phyloP scores from a whole-genome alignment of 2,113 vertebrate genomes.

The Paralichthys olivaceus region DNA sequence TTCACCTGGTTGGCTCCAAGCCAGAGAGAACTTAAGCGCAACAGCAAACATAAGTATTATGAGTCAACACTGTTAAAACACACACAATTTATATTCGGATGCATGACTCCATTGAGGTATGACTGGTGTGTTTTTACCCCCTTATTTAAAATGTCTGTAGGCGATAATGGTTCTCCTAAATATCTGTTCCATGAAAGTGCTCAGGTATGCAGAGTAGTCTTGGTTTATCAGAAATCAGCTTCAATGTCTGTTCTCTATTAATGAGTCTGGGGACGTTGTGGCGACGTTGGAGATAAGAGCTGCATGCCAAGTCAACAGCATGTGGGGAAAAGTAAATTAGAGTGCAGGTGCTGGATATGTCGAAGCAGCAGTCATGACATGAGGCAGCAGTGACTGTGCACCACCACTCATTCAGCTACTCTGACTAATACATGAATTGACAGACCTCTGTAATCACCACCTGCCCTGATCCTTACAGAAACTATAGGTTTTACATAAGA shows the following conservation, averaged over 20 bases:
- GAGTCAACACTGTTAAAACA: neutral
- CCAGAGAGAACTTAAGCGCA: conserved; percentile 6
- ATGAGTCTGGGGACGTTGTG: conserved; percentile 5
- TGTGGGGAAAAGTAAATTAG: conserved; percentile 42
- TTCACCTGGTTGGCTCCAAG: conserved; percentile 37
- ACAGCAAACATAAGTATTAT: neutral
- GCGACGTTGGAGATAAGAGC: conserved; percentile 40
- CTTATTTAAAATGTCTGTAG: conserved; percentile 15
- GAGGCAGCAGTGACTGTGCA: conserved; percentile 43
- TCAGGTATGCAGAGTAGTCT: conserved; percentile 49
- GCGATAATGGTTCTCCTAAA: conserved; percentile 17
- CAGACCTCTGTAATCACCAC: conserved; percentile 8
- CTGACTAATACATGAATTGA: conserved; percentile 54
- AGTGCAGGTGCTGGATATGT: conserved; percentile 51
- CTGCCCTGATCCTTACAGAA: conserved; percentile 22
- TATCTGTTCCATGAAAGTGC: conserved; percentile 33
- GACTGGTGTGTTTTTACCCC: conserved; percentile 33
- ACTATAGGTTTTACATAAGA: conserved; percentile 4
- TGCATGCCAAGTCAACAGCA: conserved; percentile 19
- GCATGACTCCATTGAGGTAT: neutral
- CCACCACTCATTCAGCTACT: conserved; percentile 40
- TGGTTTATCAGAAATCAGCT: conserved; percentile 1
- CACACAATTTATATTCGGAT: conserved; percentile 6
- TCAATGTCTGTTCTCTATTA: neutral
- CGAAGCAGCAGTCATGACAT: conserved; percentile 39